Evolutionary conservation across 1,140 invertebrate species (phyloP).

Genomic region (Paralvinella palmiformis): DNA sequence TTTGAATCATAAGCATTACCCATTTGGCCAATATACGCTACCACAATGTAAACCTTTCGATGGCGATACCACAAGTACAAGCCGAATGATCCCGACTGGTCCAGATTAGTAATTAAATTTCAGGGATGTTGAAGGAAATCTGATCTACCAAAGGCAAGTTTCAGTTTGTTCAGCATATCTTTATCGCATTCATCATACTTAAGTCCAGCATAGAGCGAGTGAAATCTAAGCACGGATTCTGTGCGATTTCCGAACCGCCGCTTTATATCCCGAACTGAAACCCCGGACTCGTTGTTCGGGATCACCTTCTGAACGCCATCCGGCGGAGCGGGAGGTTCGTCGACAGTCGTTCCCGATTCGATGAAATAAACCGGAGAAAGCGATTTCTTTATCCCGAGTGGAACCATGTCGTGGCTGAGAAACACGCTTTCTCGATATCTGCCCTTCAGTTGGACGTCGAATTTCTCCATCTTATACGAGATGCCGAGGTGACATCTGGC

Average conservation of each 20-base stretch:
- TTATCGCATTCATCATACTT: background rate
- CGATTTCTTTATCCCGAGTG: background rate
- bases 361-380: background rate
- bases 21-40: too few species aligned
- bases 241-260: background rate
- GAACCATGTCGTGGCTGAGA: background rate
- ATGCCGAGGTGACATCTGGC: background rate
- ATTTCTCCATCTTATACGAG: background rate
- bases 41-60: too few species aligned
- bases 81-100: too few species aligned
- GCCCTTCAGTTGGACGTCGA: background rate
- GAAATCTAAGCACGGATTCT: background rate
- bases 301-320: background rate
- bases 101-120: too few species aligned
- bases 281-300: background rate
- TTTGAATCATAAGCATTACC: too few species aligned
- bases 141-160: background rate
- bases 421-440: constrained; percentile 12
- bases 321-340: background rate
- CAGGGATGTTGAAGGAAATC: background rate
- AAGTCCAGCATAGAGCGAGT: background rate
- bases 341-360: background rate
- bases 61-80: too few species aligned
- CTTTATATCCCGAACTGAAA: background rate
- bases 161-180: background rate